These are phyloP conservation scores for Pseudopodoces humilis DNA, from an alignment of 2,113 vertebrate genomes.

Conservation along the genomic window DNA sequence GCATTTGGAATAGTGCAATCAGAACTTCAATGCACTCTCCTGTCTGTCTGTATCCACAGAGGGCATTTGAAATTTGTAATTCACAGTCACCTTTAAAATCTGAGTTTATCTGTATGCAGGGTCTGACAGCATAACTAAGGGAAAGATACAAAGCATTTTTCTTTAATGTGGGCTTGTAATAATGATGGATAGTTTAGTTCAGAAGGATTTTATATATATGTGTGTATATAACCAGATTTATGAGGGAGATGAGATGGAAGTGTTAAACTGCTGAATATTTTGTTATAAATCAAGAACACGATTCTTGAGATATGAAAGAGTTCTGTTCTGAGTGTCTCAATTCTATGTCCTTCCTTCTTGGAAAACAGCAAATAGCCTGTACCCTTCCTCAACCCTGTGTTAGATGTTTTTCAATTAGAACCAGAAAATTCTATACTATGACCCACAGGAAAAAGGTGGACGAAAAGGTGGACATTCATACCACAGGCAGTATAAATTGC, in stretches of 20 bases:
- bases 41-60: neutral
- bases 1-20: neutral
- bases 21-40: neutral
- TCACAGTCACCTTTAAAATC: constrained; percentile 12
- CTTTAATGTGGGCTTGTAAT: neutral
- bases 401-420: neutral
- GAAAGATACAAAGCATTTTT: neutral
- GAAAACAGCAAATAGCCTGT: neutral
- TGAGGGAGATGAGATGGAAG: constrained; percentile 2
- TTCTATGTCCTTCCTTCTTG: neutral
- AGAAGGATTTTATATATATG: neutral
- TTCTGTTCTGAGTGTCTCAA: neutral
- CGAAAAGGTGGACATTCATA: neutral
- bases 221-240: neutral
- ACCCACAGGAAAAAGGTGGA: neutral
- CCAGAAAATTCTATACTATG: neutral
- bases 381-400: neutral
- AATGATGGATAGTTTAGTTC: neutral
- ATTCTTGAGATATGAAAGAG: neutral
- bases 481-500: neutral
- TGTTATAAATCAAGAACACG: neutral
- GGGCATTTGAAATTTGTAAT: neutral
- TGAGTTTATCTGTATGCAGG: neutral
- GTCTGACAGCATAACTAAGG: neutral
- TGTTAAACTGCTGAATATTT: neutral